A percentile compares a stretch with the other conserved stretches of the same genome.
Conservation (phyloP, 2,888 invertebrate species). For the Drosophila ustulata region DNA sequence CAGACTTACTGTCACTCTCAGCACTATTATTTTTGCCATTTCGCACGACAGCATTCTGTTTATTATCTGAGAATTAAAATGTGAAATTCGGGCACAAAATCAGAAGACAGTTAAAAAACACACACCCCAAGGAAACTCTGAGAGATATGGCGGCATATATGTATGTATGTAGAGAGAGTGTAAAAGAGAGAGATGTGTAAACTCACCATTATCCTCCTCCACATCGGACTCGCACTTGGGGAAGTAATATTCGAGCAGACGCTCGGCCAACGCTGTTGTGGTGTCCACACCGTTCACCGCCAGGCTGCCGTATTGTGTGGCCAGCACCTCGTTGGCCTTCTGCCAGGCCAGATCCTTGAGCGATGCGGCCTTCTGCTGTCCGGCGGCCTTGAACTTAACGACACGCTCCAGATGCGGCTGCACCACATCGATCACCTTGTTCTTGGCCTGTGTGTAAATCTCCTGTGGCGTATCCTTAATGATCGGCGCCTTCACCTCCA, state of each 20-base stretch:
- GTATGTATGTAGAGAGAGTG: too few relatives aligned
- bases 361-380: slow-evolving; percentile 87
- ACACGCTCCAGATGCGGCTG: slow-evolving; percentile 86
- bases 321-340: slow-evolving; percentile 89
- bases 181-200: neutral
- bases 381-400: slow-evolving; percentile 82
- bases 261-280: slow-evolving; percentile 89
- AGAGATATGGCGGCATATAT: neutral
- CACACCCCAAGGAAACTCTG: neutral
- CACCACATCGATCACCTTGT: slow-evolving; percentile 87
- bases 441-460: slow-evolving; percentile 86
- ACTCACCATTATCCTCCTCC: slow-evolving; percentile 86
- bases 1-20: slow-evolving; percentile 84
- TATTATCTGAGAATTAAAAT: slow-evolving; percentile 83
- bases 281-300: slow-evolving; percentile 89
- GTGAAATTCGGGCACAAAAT: neutral
- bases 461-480: slow-evolving; percentile 89
- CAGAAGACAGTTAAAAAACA: too few relatives aligned
- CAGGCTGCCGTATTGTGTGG: slow-evolving; percentile 89
- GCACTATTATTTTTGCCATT: slow-evolving; percentile 81
- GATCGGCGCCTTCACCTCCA: slow-evolving; percentile 89
- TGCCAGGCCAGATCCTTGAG: slow-evolving; percentile 90
- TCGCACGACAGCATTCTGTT: slow-evolving; percentile 82
- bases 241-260: slow-evolving; percentile 90
- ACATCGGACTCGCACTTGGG: slow-evolving; percentile 87